phyloP scores from a whole-genome alignment of 2,113 vertebrate species.

The Bostrychus sinensis region DNA sequence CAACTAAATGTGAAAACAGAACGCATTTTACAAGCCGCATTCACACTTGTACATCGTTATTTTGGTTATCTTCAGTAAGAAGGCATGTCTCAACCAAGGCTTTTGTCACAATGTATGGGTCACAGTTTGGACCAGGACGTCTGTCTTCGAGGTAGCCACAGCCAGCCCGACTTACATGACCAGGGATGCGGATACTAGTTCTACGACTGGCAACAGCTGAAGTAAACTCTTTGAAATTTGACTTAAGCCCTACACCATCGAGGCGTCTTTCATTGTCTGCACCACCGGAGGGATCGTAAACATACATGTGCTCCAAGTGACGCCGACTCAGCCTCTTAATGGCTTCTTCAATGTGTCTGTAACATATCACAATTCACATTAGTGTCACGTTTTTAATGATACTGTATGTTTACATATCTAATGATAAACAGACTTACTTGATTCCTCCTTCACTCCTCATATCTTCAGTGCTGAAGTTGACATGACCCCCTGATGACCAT shows the following conservation, averaged over 20 bases:
- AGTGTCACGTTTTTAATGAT: too few species aligned
- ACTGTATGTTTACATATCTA: too few species aligned
- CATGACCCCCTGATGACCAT: slow-evolving; percentile 2
- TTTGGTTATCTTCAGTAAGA: slow-evolving; percentile 42
- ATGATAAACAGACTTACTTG: too few species aligned
- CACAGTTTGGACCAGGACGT: slow-evolving; percentile 75
- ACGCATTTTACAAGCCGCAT: too few species aligned
- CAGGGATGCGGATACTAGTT: slow-evolving; percentile 73
- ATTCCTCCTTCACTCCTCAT: slow-evolving; percentile 1
- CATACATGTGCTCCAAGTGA: slow-evolving; percentile 69
- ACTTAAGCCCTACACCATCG: slow-evolving; percentile 61
- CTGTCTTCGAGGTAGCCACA: slow-evolving; percentile 73
- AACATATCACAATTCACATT: too few species aligned
- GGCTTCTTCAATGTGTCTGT: slow-evolving; percentile 51
- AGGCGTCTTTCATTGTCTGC: slow-evolving; percentile 72
- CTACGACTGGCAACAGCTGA: slow-evolving; percentile 60
- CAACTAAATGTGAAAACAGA: too few species aligned
- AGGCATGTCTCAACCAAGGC: slow-evolving; percentile 72
- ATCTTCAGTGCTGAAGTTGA: slow-evolving; percentile 64
- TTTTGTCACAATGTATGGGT: slow-evolving; percentile 71
- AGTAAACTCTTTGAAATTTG: slow-evolving; percentile 74
- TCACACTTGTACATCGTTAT: too few species aligned
- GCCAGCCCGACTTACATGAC: slow-evolving; percentile 58
- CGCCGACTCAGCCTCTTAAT: slow-evolving; percentile 60
- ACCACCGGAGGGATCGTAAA: slow-evolving; percentile 61